Evolutionary conservation across 2,888 invertebrate species (phyloP).

Genomic region (Coronaproctus castanopsis): DNA sequence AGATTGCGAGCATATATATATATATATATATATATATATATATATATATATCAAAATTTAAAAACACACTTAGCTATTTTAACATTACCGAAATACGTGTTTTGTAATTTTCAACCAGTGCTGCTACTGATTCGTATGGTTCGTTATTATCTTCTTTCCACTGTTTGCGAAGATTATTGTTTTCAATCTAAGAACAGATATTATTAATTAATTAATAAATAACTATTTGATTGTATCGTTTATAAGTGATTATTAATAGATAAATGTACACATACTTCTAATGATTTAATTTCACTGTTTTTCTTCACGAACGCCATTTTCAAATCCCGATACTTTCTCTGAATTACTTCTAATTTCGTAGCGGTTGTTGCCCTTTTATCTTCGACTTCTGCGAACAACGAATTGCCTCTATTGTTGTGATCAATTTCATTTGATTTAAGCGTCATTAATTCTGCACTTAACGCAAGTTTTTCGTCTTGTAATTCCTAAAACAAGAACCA

Average conservation of each 20-base stretch:
- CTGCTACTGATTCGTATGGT: slow-evolving; percentile 9
- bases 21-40: too few species aligned
- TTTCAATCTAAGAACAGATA: slow-evolving; percentile 10
- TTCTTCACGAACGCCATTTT: slow-evolving; percentile 16
- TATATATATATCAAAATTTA: too few species aligned
- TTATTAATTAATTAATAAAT: too few species aligned
- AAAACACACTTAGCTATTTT: too few species aligned
- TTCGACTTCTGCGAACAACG: slow-evolving; percentile 23
- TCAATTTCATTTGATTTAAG: slow-evolving; percentile 16
- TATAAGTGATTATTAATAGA: too few species aligned
- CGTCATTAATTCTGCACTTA: slow-evolving; percentile 17
- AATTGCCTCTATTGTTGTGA: slow-evolving; percentile 21
- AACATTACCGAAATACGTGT: slow-evolving; percentile 6
- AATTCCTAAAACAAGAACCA: slow-evolving; percentile 18
- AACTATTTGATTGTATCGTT: too few species aligned
- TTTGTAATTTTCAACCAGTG: slow-evolving; percentile 8
- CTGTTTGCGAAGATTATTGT: slow-evolving; percentile 10
- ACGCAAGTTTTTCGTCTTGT: slow-evolving; percentile 18
- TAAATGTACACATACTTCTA: slow-evolving; percentile 13
- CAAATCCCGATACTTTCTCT: slow-evolving; percentile 17
- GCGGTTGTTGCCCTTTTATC: slow-evolving; percentile 20
- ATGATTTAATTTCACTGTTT: slow-evolving; percentile 9
- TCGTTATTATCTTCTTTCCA: slow-evolving; percentile 9
- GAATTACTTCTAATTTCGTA: slow-evolving; percentile 14
- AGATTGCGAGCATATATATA: too few species aligned